Base-by-base conservation (phyloP, 2,888 invertebrate genomes). In the Cephus spinipes region DNA sequence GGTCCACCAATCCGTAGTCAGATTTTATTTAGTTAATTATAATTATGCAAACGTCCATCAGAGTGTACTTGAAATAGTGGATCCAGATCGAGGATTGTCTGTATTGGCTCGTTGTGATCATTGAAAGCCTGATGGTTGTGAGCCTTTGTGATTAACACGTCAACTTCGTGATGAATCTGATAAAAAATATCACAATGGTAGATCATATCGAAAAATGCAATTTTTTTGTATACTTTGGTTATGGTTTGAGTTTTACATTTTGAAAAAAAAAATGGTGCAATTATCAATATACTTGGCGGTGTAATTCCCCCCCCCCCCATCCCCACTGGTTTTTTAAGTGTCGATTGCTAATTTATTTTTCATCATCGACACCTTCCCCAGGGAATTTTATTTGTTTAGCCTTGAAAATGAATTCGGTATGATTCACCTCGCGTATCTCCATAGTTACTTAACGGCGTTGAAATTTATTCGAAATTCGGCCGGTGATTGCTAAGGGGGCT, bases 31-130 rank as follows among this genome's bases (percentile, higher is more conserved):
- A 77, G 79, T 79, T 82, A 84, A 83, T 83, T 81, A 81, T 82
- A 73, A 81, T 84, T 79, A 78, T 73, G 76, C 78, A 71, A 80
- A 73, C 77, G 80, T 75, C 81, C 81, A 80, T 74, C 77, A n/a
- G 74, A 76, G 74, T 74, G 74, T 74, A 81, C 77, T 81, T 80
- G 76, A 79, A 77, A 55, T 9, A 77, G 79, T 76, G 77, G 74
- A 76, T 79, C 73, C 79, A 76, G 75, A 77, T 80, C 76, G 73
- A 35, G 78, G 78, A 80, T 55, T 2, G 9, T 55, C 23, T 55
- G 1, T 55, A 55, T 55, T 9, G 9, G 15, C 40, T 6, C 55
- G 2, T 55, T 3, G 12, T 40, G 6, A 55, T 55, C 0, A 15
- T 1, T 2, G 55, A 55, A 23, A 23, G 2, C 9, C 55, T 23